These are phyloP conservation scores for Tupaia tana DNA, from an alignment of 2,113 vertebrate genomes.

Conservation along the genomic window DNA sequence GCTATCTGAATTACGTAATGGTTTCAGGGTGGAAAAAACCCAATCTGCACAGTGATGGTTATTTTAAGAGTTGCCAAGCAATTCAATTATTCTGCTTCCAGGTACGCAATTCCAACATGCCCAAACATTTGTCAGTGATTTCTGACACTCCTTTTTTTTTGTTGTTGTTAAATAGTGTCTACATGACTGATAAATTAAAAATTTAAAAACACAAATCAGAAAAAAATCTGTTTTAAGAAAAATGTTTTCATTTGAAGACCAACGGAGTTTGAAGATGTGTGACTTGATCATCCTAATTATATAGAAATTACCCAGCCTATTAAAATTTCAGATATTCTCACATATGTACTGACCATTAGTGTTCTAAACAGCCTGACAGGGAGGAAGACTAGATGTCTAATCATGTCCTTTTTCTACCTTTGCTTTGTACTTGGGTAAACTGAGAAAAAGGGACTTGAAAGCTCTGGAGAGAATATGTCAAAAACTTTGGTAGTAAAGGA, in stretches of 20 bases:
- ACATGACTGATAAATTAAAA: background rate
- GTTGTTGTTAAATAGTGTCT: background rate
- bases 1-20: constrained; percentile 35
- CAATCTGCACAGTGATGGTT: background rate
- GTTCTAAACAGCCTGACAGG: background rate
- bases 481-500: background rate
- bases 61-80: constrained; percentile 55
- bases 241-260: constrained; percentile 11
- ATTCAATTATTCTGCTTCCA: constrained; percentile 43
- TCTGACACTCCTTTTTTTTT: constrained; percentile 5
- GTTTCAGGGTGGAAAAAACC: constrained; percentile 64
- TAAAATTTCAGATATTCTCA: background rate
- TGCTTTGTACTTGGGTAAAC: background rate
- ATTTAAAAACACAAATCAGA: constrained; percentile 24
- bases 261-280: background rate
- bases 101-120: constrained; percentile 26
- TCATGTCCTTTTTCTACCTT: background rate
- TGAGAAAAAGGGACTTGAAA: background rate
- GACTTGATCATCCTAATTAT: background rate
- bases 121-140: constrained; percentile 46
- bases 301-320: background rate
- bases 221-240: background rate
- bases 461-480: background rate
- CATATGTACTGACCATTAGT: background rate
- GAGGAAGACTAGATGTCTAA: background rate